These are phyloP conservation scores for Brachyopa scutellaris DNA, from an alignment of 2,888 invertebrate genomes.

Conservation along the genomic window DNA sequence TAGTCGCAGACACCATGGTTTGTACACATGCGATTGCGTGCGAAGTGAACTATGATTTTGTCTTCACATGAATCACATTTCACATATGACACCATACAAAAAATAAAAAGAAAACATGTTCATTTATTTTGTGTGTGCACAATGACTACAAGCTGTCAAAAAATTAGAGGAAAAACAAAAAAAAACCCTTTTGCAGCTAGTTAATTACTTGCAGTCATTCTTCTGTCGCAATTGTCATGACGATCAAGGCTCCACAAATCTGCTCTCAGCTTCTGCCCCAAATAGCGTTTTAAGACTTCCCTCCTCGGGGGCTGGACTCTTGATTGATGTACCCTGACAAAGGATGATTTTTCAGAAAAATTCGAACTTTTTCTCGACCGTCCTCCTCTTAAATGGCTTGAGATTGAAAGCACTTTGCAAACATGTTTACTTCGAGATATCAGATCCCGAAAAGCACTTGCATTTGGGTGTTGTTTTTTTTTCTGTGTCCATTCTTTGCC, in stretches of 20 bases:
- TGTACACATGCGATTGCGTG: too few species aligned
- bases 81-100: too few species aligned
- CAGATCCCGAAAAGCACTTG: constrained; percentile 56
- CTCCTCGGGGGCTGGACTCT: constrained; percentile 3
- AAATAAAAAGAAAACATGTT: too few species aligned
- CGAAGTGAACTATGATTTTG: too few species aligned
- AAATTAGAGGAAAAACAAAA: too few species aligned
- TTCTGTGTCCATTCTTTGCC: too few species aligned
- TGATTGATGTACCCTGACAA: constrained; percentile 68
- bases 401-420: constrained; percentile 67
- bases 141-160: too few species aligned
- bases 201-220: constrained; percentile 54
- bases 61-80: too few species aligned
- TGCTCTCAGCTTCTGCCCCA: constrained; percentile 5
- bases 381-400: constrained; percentile 5
- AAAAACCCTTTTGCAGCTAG: neutral
- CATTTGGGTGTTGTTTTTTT: constrained; percentile 25
- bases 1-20: too few species aligned
- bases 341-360: constrained; percentile 54
- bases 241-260: constrained; percentile 52
- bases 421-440: constrained; percentile 65
- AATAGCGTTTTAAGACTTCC: constrained; percentile 24
- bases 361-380: constrained; percentile 34
- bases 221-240: constrained; percentile 3
- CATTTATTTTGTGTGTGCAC: too few species aligned